Conservation (phyloP, 2,888 invertebrate genomes). For the Drosophila anomalata region DNA sequence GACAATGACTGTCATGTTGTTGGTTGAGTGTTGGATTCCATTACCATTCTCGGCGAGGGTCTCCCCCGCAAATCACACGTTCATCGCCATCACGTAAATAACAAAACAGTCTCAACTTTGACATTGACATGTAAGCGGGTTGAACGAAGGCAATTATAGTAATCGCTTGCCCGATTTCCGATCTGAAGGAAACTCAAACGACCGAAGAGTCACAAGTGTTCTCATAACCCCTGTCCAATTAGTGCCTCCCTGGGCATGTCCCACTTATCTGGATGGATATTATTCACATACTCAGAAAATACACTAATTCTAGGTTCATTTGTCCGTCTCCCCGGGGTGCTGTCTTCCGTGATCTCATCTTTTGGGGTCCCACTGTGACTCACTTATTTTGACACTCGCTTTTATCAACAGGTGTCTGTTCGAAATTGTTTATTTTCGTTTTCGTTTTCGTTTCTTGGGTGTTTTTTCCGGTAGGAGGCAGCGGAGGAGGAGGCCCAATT, state of each 20-base stretch:
- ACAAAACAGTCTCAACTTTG: conserved; percentile 26
- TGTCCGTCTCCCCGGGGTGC: neutral
- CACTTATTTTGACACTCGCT: conserved; percentile 14
- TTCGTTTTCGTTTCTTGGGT: neutral
- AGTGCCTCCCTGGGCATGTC: conserved; percentile 8
- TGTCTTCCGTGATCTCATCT: conserved; percentile 9
- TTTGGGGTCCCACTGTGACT: conserved; percentile 27
- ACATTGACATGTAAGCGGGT: conserved; percentile 27
- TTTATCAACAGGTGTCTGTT: conserved; percentile 36
- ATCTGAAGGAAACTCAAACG: conserved; percentile 10
- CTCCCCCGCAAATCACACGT: conserved; percentile 2
- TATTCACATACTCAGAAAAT: conserved; percentile 18
- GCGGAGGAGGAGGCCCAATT: conserved; percentile 12
- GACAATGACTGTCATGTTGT: neutral
- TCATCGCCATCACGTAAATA: conserved; percentile 30
- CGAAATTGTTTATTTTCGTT: conserved; percentile 21
- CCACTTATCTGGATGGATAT: conserved; percentile 15
- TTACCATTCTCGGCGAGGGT: neutral
- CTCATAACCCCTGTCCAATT: conserved; percentile 8
- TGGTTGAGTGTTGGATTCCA: neutral
- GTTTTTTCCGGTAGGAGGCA: neutral
- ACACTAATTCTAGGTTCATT: conserved; percentile 1
- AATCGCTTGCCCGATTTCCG: conserved; percentile 36
- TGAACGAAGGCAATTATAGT: conserved; percentile 57
- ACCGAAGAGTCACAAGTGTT: neutral